A percentile compares a stretch with the other conserved stretches of the same genome.
Conservation (phyloP, 2,113 vertebrate species). For the Verasper variegatus region DNA sequence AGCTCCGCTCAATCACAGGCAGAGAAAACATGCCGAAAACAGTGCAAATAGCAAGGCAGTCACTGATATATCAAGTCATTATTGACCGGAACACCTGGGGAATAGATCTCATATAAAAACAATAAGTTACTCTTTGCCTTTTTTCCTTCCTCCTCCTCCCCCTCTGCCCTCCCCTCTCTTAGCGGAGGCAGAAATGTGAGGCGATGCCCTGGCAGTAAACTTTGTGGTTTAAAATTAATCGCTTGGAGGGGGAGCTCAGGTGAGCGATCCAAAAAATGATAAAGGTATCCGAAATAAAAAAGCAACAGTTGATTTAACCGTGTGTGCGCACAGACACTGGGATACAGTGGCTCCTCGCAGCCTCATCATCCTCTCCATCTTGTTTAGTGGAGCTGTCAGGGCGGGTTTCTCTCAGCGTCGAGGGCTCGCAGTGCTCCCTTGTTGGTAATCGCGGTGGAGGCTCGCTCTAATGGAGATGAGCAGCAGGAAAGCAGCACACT, state of each 20-base stretch:
- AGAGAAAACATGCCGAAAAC: slow-evolving; percentile 84
- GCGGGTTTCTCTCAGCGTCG: background rate
- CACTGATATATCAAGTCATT: slow-evolving; percentile 85
- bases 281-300: slow-evolving; percentile 69
- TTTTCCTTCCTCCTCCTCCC: slow-evolving; percentile 39
- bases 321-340: slow-evolving; percentile 52
- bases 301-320: slow-evolving; percentile 55
- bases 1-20: slow-evolving; percentile 83
- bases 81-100: slow-evolving; percentile 84
- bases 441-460: slow-evolving; percentile 36
- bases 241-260: slow-evolving; percentile 75
- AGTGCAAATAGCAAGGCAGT: slow-evolving; percentile 86
- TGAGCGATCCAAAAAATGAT: slow-evolving; percentile 69
- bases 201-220: slow-evolving; percentile 75
- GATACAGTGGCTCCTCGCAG: slow-evolving; percentile 22
- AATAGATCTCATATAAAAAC: slow-evolving; percentile 88
- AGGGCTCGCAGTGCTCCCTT: slow-evolving; percentile 31
- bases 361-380: slow-evolving; percentile 47
- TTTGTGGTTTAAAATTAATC: slow-evolving; percentile 83
- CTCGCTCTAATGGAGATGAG: slow-evolving; percentile 44
- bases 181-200: slow-evolving; percentile 64
- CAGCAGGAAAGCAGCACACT: slow-evolving; percentile 12
- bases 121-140: slow-evolving; percentile 83
- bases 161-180: slow-evolving; percentile 56
- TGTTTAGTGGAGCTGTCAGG: slow-evolving; percentile 49